Percentiles rank a stretch among this genome's conserved stretches.
These are phyloP conservation scores for Anthopleura sola DNA, from an alignment of 64 coral and sea anemone species.

Conservation along the genomic window DNA sequence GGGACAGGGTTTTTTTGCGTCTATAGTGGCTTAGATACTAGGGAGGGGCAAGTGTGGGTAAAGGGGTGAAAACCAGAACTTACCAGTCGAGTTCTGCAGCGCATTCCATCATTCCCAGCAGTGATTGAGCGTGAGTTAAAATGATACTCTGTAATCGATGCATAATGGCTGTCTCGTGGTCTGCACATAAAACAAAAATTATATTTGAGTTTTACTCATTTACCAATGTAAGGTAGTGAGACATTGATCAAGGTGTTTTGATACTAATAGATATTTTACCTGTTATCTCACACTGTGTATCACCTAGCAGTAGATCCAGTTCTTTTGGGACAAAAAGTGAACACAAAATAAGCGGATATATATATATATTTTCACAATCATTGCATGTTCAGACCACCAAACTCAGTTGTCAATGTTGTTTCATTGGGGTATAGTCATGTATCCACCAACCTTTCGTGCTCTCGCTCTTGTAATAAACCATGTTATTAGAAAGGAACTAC, in stretches of 20 bases:
- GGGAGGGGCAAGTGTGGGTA: too few relatives aligned
- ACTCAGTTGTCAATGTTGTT: too few relatives aligned
- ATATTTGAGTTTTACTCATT: not conserved
- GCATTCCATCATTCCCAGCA: constrained; percentile 91
- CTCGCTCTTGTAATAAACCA: constrained; percentile 88
- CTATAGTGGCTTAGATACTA: too few relatives aligned
- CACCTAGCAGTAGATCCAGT: constrained; percentile 84
- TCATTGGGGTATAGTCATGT: not conserved
- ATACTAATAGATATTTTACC: constrained; percentile 23
- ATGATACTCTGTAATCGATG: constrained; percentile 87
- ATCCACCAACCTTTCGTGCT: constrained; percentile 78
- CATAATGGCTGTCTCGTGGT: constrained; percentile 97
- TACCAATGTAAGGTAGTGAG: not conserved
- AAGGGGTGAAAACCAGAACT: not conserved
- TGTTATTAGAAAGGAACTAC: constrained; percentile 93
- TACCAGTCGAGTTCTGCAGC: constrained; percentile 97
- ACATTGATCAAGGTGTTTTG: not conserved
- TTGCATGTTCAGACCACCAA: too few relatives aligned
- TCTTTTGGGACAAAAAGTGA: constrained; percentile 30
- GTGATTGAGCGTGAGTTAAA: constrained; percentile 72
- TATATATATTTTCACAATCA: not conserved
- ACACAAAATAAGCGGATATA: not conserved
- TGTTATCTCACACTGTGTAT: constrained; percentile 98
- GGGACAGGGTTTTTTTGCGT: too few relatives aligned
- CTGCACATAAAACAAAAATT: constrained; percentile 25